Conservation (phyloP, 2,888 invertebrate species). For the Acrocera orbiculus region DNA sequence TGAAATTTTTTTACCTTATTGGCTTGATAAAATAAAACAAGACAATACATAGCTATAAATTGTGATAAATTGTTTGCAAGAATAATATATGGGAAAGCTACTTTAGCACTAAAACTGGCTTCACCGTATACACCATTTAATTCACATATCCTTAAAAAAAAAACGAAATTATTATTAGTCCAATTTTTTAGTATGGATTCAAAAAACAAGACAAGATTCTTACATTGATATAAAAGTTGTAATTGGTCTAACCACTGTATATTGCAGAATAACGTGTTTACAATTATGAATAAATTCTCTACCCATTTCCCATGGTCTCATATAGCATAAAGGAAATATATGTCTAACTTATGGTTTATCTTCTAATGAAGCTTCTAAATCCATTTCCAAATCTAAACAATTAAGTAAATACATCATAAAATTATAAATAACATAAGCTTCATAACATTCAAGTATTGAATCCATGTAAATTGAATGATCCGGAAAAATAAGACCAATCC, state of each 20-base stretch:
- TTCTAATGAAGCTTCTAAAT: slow-evolving; percentile 64
- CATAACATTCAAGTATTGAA: slow-evolving; percentile 86
- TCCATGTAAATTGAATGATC: slow-evolving; percentile 82
- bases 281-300: slow-evolving; percentile 83
- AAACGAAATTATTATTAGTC: too few relatives aligned
- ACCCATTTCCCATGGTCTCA: slow-evolving; percentile 88
- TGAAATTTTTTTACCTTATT: slow-evolving; percentile 54
- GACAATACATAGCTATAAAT: slow-evolving; percentile 89
- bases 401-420: slow-evolving; percentile 90
- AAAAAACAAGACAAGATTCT: too few relatives aligned
- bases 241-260: slow-evolving; percentile 78
- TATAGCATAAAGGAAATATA: slow-evolving; percentile 79
- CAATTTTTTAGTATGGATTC: too few relatives aligned
- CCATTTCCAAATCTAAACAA: slow-evolving; percentile 73
- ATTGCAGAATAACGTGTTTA: slow-evolving; percentile 92
- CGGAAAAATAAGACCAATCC: slow-evolving; percentile 62
- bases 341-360: slow-evolving; percentile 69
- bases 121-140: slow-evolving; percentile 73
- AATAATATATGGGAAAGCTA: slow-evolving; percentile 80
- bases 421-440: slow-evolving; percentile 95
- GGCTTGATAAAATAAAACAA: slow-evolving; percentile 84
- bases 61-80: slow-evolving; percentile 84
- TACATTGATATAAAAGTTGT: slow-evolving; percentile 81
- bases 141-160: slow-evolving; percentile 62
- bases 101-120: slow-evolving; percentile 68